A percentile compares a stretch with the other conserved stretches of the same genome.
These are phyloP conservation scores for Drepana arcuata DNA, from an alignment of 1,140 invertebrate species.

Conservation along the genomic window DNA sequence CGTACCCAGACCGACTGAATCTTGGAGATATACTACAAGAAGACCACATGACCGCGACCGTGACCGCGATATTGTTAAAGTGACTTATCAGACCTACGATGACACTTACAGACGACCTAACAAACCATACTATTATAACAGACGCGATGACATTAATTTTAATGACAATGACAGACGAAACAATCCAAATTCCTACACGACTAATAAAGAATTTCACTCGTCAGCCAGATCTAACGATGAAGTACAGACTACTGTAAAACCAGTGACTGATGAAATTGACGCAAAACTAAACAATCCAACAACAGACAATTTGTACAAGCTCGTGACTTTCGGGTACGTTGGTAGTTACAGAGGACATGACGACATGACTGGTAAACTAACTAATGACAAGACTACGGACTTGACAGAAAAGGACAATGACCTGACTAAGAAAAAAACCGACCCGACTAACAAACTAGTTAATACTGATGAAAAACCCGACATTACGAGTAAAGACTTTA, in stretches of 20 bases:
- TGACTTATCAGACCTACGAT: slow-evolving; percentile 60
- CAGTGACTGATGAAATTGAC: slow-evolving; percentile 17
- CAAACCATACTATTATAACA: slow-evolving; percentile 53
- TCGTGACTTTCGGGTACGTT: slow-evolving; percentile 19
- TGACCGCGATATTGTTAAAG: slow-evolving; percentile 59
- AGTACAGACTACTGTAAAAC: slow-evolving; percentile 16
- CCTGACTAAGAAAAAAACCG: too few relatives aligned
- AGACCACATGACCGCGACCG: slow-evolving; percentile 13
- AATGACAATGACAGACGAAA: slow-evolving; percentile 33
- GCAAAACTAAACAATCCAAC: slow-evolving; percentile 18
- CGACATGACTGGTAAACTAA: slow-evolving; percentile 18
- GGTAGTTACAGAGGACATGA: slow-evolving; percentile 15
- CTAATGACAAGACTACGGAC: slow-evolving; percentile 17
- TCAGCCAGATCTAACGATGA: slow-evolving; percentile 52
- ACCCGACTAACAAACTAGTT: slow-evolving; percentile 7
- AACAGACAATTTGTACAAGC: slow-evolving; percentile 15
- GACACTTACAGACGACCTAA: slow-evolving; percentile 59
- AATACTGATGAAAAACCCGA: slow-evolving; percentile 21
- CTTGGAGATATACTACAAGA: slow-evolving; percentile 50
- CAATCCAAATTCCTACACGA: slow-evolving; percentile 19
- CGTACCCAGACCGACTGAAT: slow-evolving; percentile 54
- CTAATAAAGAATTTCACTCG: slow-evolving; percentile 25
- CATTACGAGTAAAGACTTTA: slow-evolving; percentile 47
- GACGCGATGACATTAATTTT: slow-evolving; percentile 34
- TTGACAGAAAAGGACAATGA: too few relatives aligned